These are phyloP conservation scores for Loripinus fragilis DNA, from an alignment of 2,888 invertebrate genomes.

Conservation along the genomic window DNA sequence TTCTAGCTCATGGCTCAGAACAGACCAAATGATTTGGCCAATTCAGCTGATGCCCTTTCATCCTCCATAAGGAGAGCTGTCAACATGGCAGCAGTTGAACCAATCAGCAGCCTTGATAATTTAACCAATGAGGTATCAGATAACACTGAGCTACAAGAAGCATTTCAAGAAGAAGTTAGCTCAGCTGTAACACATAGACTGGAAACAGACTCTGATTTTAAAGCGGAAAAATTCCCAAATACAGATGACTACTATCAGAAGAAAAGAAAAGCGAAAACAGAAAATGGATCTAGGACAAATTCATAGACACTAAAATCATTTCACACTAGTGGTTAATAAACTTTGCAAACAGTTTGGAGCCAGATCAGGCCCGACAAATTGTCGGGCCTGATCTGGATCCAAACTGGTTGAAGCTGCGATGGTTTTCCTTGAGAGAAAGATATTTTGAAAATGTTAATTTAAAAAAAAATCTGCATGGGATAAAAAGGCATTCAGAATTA, in stretches of 20 bases:
- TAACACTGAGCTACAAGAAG: conserved; percentile 85
- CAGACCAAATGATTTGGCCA: conserved; percentile 69
- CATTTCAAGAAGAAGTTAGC: conserved; percentile 85
- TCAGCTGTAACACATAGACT: conserved; percentile 84
- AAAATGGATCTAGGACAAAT: background rate
- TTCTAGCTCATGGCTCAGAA: conserved; percentile 78
- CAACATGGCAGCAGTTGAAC: conserved; percentile 85
- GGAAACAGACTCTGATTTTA: conserved; percentile 84
- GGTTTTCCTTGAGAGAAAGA: too few species aligned
- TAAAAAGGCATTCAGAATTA: too few species aligned
- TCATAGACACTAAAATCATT: too few species aligned
- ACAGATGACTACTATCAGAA: conserved; percentile 78
- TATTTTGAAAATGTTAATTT: too few species aligned
- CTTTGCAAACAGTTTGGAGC: too few species aligned
- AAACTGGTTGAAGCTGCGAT: too few species aligned
- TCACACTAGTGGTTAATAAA: too few species aligned
- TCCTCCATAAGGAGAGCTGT: conserved; percentile 84
- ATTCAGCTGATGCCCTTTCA: conserved; percentile 75
- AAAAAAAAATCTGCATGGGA: too few species aligned
- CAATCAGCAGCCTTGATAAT: conserved; percentile 84
- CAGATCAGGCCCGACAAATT: too few species aligned
- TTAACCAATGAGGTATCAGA: conserved; percentile 85
- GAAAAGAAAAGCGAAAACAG: conserved; percentile 8
- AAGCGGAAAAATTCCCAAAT: conserved; percentile 81
- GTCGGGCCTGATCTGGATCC: too few species aligned